Base-by-base conservation (phyloP, 1,140 invertebrate species). In the Panonychus citri region DNA sequence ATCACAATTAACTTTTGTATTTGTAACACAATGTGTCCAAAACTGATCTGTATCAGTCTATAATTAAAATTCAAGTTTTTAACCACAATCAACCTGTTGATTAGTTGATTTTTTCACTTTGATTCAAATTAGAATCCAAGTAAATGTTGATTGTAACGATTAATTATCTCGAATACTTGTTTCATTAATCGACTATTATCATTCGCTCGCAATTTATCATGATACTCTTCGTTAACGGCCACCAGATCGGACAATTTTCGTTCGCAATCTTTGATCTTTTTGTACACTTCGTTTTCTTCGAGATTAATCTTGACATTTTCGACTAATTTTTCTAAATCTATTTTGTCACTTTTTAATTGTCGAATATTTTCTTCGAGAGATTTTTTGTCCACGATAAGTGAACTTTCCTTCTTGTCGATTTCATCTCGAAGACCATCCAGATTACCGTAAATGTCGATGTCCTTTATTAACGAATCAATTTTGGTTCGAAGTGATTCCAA, bases 81-180 rank as follows among this genome's bases (percentile, higher is more conserved):
- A n/a, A n/a, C n/a, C n/a, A n/a, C n/a, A n/a, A n/a, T n/a, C n/a
- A n/a, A n/a, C n/a, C n/a, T n/a, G n/a, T n/a, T n/a, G n/a, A n/a
- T n/a, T n/a, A n/a, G n/a, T n/a, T n/a, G n/a, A n/a, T 50, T 28
- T 24, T 28, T 21, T 25, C 48, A n/a, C 4, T 10, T 10, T 4
- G 15, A 13, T 10, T 50, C 50, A 3, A 17, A 4, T 39, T 53
- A 59, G 51, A 53, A 59, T 34, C 58, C 58, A 25, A 56, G 24
- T 19, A 59, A 40, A 21, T 28, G 58, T 54, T 59, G 54, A 57
- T 59, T 59, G 40, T 59, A 59, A 51, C 50, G 59, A 34, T 57
- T 59, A 2, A 53, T 27, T 13, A 39, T 30, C 13, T 59, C 58
- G n/a, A 59, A 39, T 3, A 57, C 55, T 24, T 52, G 39, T 28